Base-by-base conservation (phyloP, 2,113 vertebrate species). In the Syrrhaptes paradoxus region DNA sequence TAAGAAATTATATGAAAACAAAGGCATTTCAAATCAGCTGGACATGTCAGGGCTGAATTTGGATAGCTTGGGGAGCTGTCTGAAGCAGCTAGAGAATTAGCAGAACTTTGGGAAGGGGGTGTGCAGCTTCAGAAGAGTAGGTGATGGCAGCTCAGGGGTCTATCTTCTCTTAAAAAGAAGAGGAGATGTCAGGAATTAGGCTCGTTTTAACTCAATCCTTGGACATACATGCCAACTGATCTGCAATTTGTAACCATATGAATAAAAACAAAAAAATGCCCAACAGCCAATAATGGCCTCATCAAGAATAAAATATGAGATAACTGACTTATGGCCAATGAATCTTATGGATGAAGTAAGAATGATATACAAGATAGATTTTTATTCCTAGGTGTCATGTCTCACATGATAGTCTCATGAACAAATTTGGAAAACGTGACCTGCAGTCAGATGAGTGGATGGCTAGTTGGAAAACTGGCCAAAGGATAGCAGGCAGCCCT, bases 251-350 rank as follows among this genome's bases (percentile, higher is more conserved):
- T 61, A 71, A 38, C 28, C 9, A 31, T 2, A 13, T 71, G 29
- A 5, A 58, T 55, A 59, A 66, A 65, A 74, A 4, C 8, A 59
- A 78, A 55, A 28, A 34, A 19, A 5, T 2, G 3, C 20, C n/a
- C 14, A 72, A 52, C 16, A 72, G 14, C 13, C 26, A 52, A 17
- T 17, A 85, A 68, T 25, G 28, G 13, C 15, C 16, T 85, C 13
- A 18, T 52, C 54, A 76, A 85, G 46, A 82, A 68, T n/a, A 31
- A 93, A 81, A 59, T 19, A 28, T 3, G 54, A 77, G 57, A 6
- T n/a, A 76, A 58, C 13, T 0, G 2, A 43, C 26, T 81, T 63
- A 59, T 0, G 7, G 58, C 36, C 8, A 57, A 49, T 4, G 41
- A 17, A 68, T 4, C 4, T 49, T 24, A 76, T 5, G 71, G 41